Evolutionary conservation across 37 sponge, comb jelly and placozoan genomes (phyloP).

Genomic region (Halisarca cf. caerulea): DNA sequence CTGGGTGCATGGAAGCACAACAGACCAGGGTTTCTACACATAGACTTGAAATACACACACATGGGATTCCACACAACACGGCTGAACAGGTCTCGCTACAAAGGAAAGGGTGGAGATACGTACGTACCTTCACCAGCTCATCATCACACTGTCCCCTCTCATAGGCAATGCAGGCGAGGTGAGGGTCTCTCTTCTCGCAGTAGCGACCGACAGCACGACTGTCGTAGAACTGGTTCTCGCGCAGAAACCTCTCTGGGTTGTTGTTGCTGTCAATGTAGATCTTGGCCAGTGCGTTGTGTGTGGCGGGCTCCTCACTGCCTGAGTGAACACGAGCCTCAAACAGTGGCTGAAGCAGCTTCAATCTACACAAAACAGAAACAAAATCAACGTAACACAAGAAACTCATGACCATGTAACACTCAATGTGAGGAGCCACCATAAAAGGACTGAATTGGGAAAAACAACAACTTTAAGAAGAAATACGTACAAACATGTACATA

Average conservation of each 20-base stretch:
- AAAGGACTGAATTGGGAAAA: no score
- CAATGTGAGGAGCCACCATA: not conserved
- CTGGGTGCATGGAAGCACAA: no score
- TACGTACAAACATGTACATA: not conserved
- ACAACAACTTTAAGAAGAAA: not conserved
- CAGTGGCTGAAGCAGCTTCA: conserved; percentile 94
- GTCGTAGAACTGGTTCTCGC: conserved; percentile 99
- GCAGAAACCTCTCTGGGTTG: conserved; percentile 97
- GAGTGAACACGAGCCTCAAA: conserved; percentile 91
- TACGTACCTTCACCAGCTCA: conserved; percentile 88
- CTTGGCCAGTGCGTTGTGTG: conserved; percentile 99
- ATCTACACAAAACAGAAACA: conserved; percentile 32
- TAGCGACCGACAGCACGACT: conserved; percentile 92
- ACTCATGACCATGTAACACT: not conserved
- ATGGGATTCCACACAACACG: no score
- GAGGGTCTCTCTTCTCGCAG: conserved; percentile 99
- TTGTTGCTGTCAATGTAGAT: conserved; percentile 99
- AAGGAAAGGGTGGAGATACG: no score
- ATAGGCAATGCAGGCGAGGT: conserved; percentile 97
- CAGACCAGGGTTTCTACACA: no score
- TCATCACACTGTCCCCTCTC: conserved; percentile 98
- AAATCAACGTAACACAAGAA: not conserved
- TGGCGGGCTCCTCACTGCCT: conserved; percentile 93
- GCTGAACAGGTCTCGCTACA: no score
- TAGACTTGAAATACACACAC: no score